Evolutionary conservation across 2,113 vertebrate species (phyloP), one percentile per base, ranked within the genome.

Genomic region (Oncorhynchus mykiss): DNA sequence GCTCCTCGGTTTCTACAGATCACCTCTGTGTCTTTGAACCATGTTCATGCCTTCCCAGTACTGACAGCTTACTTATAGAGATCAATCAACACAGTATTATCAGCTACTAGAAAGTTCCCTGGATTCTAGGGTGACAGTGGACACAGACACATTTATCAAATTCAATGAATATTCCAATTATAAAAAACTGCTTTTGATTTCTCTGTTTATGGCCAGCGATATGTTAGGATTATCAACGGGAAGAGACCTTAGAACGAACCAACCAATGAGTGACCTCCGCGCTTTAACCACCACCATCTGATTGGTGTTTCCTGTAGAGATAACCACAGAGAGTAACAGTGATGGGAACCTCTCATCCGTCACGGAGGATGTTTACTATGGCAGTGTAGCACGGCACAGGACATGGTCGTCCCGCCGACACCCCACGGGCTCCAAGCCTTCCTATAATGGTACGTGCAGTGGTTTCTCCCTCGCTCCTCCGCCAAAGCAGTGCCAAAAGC

Each of bases 241-340:
- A 31, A 69, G 65, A 45, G 68, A 67, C 59, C 59, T 62, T n/a
- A 3, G 59, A 62, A 22, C 8, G 59, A 62, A 49, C 54, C 11
- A 70, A 71, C 80, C 12, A 67, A 80, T 70, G 75, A 74, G 83
- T 77, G 64, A 84, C 74, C 29, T 77, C 77, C 85, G 54, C 78
- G 24, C 76, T 89, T 73, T 90, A 84, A 89, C 83, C 74, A 22
- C 51, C 72, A 31, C 20, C 82, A 78, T 93, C 78, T 92, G 84
- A 90, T 85, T 92, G 92, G 92, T 93, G 89, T 93, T 91, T 92
- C 85, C 93, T 88, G 75, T 93, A 95, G 95, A 96, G 90, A 94
- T 96, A 92, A 95, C 96, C 91, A 91, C 94, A 91, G 95, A 96
- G 92, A 94, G 95, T 95, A 95, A 94, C 94, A 95, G 94, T 94